Evolutionary conservation across 37 sponge, comb jelly and placozoan species (phyloP).

Genomic region (Dysidea cf. avara): DNA sequence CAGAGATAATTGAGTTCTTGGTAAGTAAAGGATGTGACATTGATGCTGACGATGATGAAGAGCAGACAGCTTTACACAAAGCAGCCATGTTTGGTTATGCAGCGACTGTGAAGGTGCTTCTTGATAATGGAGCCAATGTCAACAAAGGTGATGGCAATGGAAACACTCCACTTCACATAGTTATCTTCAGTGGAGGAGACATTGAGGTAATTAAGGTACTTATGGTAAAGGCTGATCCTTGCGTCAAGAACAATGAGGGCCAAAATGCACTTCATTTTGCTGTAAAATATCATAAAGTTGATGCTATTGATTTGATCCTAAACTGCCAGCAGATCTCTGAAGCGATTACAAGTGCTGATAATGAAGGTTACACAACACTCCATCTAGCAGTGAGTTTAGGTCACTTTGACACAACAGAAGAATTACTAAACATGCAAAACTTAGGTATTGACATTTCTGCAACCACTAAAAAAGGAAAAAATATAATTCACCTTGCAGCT

Average conservation of each 20-base stretch:
- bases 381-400: constrained; percentile 45
- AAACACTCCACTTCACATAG: constrained; percentile 81
- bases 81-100: no score
- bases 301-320: no score
- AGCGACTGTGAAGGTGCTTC: no score
- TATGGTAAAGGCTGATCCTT: constrained; percentile 35
- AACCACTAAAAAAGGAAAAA: constrained; percentile 38
- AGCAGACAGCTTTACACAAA: no score
- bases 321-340: constrained; percentile 23
- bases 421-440: constrained; percentile 28
- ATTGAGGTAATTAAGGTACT: constrained; percentile 60
- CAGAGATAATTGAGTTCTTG: constrained; percentile 55
- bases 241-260: constrained; percentile 43
- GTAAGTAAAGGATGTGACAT: constrained; percentile 60
- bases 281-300: no score
- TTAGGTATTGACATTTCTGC: constrained; percentile 28
- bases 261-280: no score
- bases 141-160: constrained; percentile 77
- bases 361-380: constrained; percentile 73
- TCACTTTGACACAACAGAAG: no score
- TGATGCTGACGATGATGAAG: constrained; percentile 54
- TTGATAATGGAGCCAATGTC: no score
- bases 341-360: constrained; percentile 34
- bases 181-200: constrained; percentile 34
- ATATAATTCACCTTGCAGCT: constrained; percentile 66